phyloP scores from a whole-genome alignment of 2,888 invertebrate genomes.

The Geotrupes spiniger region DNA sequence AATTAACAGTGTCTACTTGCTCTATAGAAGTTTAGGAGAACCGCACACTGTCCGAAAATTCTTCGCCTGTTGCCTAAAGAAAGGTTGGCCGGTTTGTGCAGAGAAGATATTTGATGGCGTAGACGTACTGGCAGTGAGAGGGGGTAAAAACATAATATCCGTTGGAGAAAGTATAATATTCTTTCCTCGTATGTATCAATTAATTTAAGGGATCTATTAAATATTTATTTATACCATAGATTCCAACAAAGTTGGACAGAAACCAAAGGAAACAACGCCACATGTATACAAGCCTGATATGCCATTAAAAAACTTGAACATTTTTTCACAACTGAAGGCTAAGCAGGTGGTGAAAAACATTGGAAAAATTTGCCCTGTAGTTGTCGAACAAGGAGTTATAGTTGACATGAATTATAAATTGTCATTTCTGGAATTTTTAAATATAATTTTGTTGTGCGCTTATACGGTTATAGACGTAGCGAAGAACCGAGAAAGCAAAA shows the following conservation, averaged over 20 bases:
- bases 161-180: constrained; percentile 36
- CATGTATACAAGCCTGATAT: constrained; percentile 13
- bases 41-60: constrained; percentile 46
- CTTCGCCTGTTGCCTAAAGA: constrained; percentile 19
- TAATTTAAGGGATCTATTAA: constrained; percentile 23
- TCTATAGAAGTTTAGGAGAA: constrained; percentile 52
- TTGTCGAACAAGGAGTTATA: constrained; percentile 13
- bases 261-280: constrained; percentile 7
- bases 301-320: constrained; percentile 13
- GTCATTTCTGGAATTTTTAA: constrained; percentile 22
- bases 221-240: constrained; percentile 4
- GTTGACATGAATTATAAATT: constrained; percentile 18
- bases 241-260: constrained; percentile 2
- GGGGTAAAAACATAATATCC: constrained; percentile 35
- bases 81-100: constrained; percentile 16
- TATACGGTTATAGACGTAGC: neutral
- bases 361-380: constrained; percentile 11
- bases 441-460: constrained; percentile 4
- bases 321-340: constrained; percentile 13
- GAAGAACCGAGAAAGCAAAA: neutral
- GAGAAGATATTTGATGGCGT: constrained; percentile 17
- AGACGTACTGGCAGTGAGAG: constrained; percentile 12
- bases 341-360: constrained; percentile 14
- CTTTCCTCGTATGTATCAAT: constrained; percentile 17
- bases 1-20: constrained; percentile 48